Base-by-base conservation (phyloP, 1,140 invertebrate species). In the Heliconius hermathena region DNA sequence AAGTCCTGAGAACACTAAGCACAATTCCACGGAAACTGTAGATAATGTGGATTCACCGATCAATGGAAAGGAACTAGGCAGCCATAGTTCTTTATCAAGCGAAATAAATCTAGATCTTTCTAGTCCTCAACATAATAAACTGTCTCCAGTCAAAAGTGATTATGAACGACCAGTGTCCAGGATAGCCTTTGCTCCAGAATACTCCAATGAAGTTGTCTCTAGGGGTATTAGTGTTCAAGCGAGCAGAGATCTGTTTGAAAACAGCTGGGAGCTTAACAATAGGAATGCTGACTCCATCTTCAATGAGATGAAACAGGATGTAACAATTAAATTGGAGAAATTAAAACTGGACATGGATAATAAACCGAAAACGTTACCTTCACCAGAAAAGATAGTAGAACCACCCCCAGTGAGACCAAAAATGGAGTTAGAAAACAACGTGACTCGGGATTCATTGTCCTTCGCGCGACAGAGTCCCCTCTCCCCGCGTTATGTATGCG, bases 401-500 rank as follows among this genome's bases (percentile, higher is more conserved):
- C 82, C 52, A 70, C 46, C 79, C 22, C n/a, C 73, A 77, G 66
- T 70, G 71, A 13, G 83, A 77, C 9, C 77, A 71, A 38, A 82
- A 52, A 36, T 81, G 81, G 1, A 73, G 73, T 2, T 26, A 22
- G n/a, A 81, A 4, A 46, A 46, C 79, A 87, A 71, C 74, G 84
- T 85, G 70, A 71, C 89, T 52, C 49, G 49, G 18, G 49, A 52
- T 20, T 52, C 49, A 2, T 20, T 52, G 66, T 86, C 87, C 8
- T 87, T 88, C 70, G 87, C 90, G 29, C 87, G 90, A 2, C 89
- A 83, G 76, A 95, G 94, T 70, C 96, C 96, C 2, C 93, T 96
- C 20, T 95, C 95, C 0, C 94, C 95, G 5, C 95, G 97, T 9
- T 98, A 98, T 88, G 95, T 96, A 20, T 96, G 96, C 80, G 96